Evolutionary conservation across 1,140 invertebrate genomes (phyloP), one percentile per base, ranked within the genome.

Genomic region (Chironomus striatipennis): DNA sequence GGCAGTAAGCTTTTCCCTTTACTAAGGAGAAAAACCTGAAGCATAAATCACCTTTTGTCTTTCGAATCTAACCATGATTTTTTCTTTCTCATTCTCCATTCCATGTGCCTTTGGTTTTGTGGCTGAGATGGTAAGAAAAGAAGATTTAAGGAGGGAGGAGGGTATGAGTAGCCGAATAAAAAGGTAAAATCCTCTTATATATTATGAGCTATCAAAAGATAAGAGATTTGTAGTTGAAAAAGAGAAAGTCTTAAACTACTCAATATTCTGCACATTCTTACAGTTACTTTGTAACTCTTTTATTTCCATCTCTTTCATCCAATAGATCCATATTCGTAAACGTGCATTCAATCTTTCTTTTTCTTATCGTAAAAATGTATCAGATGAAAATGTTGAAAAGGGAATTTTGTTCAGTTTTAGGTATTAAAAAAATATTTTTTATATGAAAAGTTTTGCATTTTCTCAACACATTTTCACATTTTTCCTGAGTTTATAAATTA

Each of bases 121-220:
- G 47, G 47, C n/a, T 57, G n/a, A 34, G 5, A 34, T 34, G 24
- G 24, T 34, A 34, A 34, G 24, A 34, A 34, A 34, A 34, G 24
- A 5, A 5, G 24, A 5, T 34, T n/a, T n/a, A 47, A 57, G n/a
- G n/a, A 47, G 15, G 8, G 43, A n/a, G 47, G 15, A n/a, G 47
- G 15, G 47, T n/a, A 57, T 57, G 12, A 57, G 12, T 57, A 57
- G n/a, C 8, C 8, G n/a, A 57, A n/a, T n/a, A n/a, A 57, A 57
- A 57, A 57, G 12, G 47, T 57, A 57, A 57, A 57, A 57, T 57
- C 47, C 47, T 57, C 47, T 57, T 57, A 57, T 15, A 57, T 15
- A 57, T 57, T 57, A 57, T 57, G 47, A 57, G 47, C 47, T 57
- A 57, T 57, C 47, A 57, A 57, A 57, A 57, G 47, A 57, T 57